A percentile compares a stretch with the other conserved stretches of the same genome.
Conservation (phyloP, 2,888 invertebrate genomes). For the Neelides folsomi region DNA sequence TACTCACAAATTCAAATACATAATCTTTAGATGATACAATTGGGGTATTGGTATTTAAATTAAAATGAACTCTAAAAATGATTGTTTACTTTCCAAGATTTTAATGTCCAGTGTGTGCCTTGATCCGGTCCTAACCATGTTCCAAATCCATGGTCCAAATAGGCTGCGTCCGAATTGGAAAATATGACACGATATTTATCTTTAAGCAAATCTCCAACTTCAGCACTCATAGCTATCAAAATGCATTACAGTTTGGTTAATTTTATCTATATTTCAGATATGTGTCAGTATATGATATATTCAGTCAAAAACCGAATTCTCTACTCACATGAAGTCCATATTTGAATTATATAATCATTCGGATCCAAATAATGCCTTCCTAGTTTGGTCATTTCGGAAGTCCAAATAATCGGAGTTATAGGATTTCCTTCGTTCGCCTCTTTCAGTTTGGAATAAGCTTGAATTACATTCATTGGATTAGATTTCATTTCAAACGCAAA, state of each 20-base stretch:
- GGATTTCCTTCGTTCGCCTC: slow-evolving; percentile 38
- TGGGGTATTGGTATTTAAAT: too few species aligned
- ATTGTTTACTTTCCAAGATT: slow-evolving; percentile 81
- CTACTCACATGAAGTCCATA: slow-evolving; percentile 22
- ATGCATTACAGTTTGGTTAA: too few species aligned
- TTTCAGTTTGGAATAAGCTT: slow-evolving; percentile 13
- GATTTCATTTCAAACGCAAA: slow-evolving; percentile 61
- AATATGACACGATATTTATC: slow-evolving; percentile 64
- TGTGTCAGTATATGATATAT: not conserved
- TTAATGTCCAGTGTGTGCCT: slow-evolving; percentile 78
- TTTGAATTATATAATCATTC: slow-evolving; percentile 63
- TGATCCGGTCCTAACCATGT: slow-evolving; percentile 55
- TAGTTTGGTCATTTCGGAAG: slow-evolving; percentile 59
- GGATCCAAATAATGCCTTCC: slow-evolving; percentile 53
- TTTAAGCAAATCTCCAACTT: slow-evolving; percentile 47
- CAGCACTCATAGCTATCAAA: slow-evolving; percentile 46
- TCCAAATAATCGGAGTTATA: slow-evolving; percentile 62
- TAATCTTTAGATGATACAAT: too few species aligned
- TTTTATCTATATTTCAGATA: too few species aligned
- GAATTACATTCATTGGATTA: slow-evolving; percentile 22
- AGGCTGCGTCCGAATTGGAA: slow-evolving; percentile 73
- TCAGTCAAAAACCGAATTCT: not conserved
- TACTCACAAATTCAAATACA: too few species aligned
- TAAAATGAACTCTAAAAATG: too few species aligned
- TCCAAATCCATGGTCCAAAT: slow-evolving; percentile 72